phyloP scores from a whole-genome alignment of 2,113 vertebrate genomes.

The Hiodon alosoides region DNA sequence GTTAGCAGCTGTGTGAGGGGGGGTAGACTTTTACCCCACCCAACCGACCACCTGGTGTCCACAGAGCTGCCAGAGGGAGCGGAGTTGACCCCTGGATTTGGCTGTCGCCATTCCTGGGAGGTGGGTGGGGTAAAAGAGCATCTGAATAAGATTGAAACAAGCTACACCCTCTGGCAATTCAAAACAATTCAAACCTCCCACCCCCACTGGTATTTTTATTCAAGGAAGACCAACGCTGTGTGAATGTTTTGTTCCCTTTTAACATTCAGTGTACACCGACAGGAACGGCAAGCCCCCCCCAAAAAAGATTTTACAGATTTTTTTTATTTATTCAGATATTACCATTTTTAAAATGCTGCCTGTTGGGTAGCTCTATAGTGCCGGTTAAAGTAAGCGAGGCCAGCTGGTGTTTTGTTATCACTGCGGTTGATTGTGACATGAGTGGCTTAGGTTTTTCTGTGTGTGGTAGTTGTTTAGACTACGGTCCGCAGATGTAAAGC shows the following conservation, averaged over 20 bases:
- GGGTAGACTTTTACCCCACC: background rate
- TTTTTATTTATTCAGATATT: too few species aligned
- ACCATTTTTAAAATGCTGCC: too few species aligned
- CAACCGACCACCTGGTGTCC: background rate
- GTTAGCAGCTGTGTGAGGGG: background rate
- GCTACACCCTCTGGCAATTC: constrained; percentile 8
- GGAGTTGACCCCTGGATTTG: background rate
- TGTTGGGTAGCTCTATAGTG: too few species aligned
- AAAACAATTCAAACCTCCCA: background rate
- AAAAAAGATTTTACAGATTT: background rate
- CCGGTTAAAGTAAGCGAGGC: too few species aligned
- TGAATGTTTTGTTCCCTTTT: background rate
- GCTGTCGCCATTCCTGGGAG: background rate
- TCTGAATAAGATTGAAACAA: constrained; percentile 12
- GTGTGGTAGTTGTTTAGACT: too few species aligned
- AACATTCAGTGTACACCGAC: background rate
- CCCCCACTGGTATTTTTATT: background rate
- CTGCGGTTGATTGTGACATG: too few species aligned
- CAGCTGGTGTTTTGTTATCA: too few species aligned
- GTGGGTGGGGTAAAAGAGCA: constrained; percentile 16
- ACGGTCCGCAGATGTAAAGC: too few species aligned
- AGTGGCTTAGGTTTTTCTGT: too few species aligned
- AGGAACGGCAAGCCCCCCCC: background rate
- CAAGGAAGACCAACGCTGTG: background rate
- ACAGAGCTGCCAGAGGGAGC: background rate